Conservation (phyloP, 2,888 invertebrate species). For the Esperia sulphurella region DNA sequence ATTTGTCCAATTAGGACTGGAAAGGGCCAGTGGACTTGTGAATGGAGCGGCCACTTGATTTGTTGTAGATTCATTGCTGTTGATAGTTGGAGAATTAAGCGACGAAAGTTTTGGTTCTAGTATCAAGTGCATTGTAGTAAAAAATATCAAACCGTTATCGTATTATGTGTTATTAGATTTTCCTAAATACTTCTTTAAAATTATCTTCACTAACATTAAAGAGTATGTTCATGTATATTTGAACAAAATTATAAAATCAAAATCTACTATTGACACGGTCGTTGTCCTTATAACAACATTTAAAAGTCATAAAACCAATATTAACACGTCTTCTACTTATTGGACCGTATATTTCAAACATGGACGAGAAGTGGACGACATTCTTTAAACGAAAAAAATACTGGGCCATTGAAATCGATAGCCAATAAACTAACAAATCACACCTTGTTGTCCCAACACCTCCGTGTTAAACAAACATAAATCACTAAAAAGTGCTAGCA, state of each 20-base stretch:
- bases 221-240: no score
- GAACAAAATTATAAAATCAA: no score
- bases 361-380: conserved; percentile 3
- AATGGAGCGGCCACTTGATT: conserved; percentile 28
- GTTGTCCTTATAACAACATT: conserved; percentile 3
- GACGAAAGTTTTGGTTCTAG: background rate
- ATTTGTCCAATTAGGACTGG: conserved; percentile 63
- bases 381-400: conserved; percentile 3
- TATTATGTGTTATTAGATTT: no score
- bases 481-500: conserved; percentile 65
- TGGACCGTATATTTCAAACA: conserved; percentile 7
- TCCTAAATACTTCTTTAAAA: no score
- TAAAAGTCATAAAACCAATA: conserved; percentile 11
- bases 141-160: background rate
- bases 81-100: conserved; percentile 11
- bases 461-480: conserved; percentile 69
- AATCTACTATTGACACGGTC: background rate
- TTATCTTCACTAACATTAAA: no score
- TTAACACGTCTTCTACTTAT: conserved; percentile 10
- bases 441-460: conserved; percentile 64
- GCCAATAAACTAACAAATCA: conserved; percentile 68
- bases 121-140: no score
- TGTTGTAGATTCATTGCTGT: conserved; percentile 41
- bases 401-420: conserved; percentile 46
- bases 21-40: conserved; percentile 38